Conservation (phyloP, 2,888 invertebrate species). For the Arctia plantaginis region DNA sequence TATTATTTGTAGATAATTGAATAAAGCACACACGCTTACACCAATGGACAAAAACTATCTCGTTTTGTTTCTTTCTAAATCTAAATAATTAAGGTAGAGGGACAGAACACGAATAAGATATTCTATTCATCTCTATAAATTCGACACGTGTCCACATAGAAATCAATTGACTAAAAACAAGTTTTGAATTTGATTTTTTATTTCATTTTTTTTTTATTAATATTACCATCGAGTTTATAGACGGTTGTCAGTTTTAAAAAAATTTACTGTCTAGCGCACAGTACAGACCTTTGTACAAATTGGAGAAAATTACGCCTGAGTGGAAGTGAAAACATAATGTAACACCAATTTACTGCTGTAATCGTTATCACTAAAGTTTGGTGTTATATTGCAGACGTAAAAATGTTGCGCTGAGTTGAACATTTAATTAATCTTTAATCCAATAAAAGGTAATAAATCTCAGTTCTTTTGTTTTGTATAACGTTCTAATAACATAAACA, state of each 20-base stretch:
- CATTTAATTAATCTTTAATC: conserved; percentile 51
- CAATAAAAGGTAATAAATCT: conserved; percentile 47
- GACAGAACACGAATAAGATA: not conserved
- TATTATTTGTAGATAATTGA: not conserved
- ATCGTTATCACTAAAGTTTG: conserved; percentile 47
- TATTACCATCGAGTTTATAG: too few relatives aligned
- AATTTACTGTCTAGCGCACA: not conserved
- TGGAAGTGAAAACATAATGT: conserved; percentile 45
- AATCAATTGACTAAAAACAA: too few relatives aligned
- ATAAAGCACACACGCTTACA: not conserved
- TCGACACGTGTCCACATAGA: too few relatives aligned
- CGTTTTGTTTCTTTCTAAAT: not conserved
- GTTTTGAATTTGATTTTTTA: not conserved
- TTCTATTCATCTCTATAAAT: not conserved
- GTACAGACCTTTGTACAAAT: not conserved
- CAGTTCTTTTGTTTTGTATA: conserved; percentile 22
- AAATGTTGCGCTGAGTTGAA: conserved; percentile 43
- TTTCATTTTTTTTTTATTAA: not conserved
- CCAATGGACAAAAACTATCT: not conserved
- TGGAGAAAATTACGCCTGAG: conserved; percentile 13
- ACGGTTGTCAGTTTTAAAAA: not conserved
- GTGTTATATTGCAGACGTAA: conserved; percentile 46
- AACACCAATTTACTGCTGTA: conserved; percentile 35
- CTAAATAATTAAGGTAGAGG: not conserved
- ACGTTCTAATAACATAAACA: not conserved